Conservation (phyloP, 2,797 vertebrate species). For the Sarcoramphus papa region DNA sequence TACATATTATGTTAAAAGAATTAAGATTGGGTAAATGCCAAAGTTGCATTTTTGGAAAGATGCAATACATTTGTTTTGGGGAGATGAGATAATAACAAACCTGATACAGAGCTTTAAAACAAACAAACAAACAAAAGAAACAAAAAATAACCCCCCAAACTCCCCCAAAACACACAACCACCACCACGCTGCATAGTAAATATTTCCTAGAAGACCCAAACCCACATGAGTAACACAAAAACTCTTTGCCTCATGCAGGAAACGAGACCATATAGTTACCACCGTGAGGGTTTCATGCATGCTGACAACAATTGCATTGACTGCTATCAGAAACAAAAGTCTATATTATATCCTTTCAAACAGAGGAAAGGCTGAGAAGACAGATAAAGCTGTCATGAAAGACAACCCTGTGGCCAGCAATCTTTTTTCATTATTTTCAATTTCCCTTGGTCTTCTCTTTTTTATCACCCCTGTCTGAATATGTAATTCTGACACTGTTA, state of each 20-base stretch:
- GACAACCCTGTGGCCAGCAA: not conserved
- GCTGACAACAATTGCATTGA: not conserved
- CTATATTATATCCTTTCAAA: not conserved
- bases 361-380: not conserved
- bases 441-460: not conserved
- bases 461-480: not conserved
- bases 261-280: not conserved
- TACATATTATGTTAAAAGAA: not conserved
- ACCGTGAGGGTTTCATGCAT: not conserved
- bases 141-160: fast-evolving
- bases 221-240: not conserved
- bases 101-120: not conserved
- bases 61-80: not conserved
- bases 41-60: not conserved
- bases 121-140: not conserved
- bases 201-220: not conserved
- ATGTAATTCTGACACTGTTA: not conserved
- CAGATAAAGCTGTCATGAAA: not conserved
- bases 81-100: not conserved
- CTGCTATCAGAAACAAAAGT: not conserved
- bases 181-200: not conserved
- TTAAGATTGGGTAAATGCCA: not conserved
- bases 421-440: not conserved
- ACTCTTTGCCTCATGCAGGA: not conserved
- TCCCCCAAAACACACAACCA: not conserved